A percentile compares a stretch with the other conserved stretches of the same genome.
These are phyloP conservation scores for Theretra japonica DNA, from an alignment of 2,888 invertebrate species.

Conservation along the genomic window DNA sequence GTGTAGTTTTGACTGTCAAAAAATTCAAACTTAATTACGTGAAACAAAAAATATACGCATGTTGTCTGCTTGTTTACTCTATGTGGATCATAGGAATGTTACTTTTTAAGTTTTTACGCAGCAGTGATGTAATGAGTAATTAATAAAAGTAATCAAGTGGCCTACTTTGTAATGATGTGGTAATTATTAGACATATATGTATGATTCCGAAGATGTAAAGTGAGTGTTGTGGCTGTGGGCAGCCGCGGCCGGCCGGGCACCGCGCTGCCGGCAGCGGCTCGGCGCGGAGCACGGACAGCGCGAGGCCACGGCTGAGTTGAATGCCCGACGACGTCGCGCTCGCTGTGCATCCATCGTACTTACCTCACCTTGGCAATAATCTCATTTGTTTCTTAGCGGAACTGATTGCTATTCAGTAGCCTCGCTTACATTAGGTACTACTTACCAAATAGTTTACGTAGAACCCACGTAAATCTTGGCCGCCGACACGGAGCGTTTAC, in stretches of 20 bases:
- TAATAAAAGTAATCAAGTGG: neutral
- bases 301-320: slow-evolving; percentile 74
- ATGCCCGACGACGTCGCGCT: slow-evolving; percentile 68
- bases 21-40: neutral
- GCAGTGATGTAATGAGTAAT: neutral
- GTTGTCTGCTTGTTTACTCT: neutral
- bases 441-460: slow-evolving; percentile 23
- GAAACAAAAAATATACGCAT: neutral
- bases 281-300: slow-evolving; percentile 51
- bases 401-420: slow-evolving; percentile 59
- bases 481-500: neutral
- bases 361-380: slow-evolving; percentile 78
- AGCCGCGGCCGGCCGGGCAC: slow-evolving; percentile 14
- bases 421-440: slow-evolving; percentile 46
- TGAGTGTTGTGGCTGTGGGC: slow-evolving; percentile 3
- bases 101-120: neutral
- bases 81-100: neutral
- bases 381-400: slow-evolving; percentile 71
- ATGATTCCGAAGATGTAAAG: neutral
- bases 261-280: slow-evolving; percentile 39
- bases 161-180: neutral
- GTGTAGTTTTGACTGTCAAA: neutral
- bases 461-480: slow-evolving; percentile 6
- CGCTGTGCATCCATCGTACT: slow-evolving; percentile 69
- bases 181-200: neutral